These are phyloP conservation scores for Ischnura elegans DNA, from an alignment of 2,888 invertebrate genomes.

Conservation along the genomic window DNA sequence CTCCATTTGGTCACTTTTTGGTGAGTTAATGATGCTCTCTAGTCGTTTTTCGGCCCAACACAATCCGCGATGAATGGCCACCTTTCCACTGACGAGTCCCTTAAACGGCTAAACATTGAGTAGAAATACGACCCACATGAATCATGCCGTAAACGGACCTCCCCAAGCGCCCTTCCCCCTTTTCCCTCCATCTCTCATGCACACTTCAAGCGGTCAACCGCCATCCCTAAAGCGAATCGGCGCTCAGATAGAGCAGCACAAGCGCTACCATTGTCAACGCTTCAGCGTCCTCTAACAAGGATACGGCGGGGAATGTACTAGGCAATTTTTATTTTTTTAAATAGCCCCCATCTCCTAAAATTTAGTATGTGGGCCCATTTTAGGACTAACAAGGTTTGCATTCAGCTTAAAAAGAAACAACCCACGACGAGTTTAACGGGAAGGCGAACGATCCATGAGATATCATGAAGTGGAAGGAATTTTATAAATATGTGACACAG, in stretches of 20 bases:
- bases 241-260: background rate
- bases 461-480: too few species aligned
- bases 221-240: background rate
- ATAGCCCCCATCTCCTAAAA: background rate
- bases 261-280: background rate
- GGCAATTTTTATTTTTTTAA: background rate
- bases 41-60: background rate
- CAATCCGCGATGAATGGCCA: background rate
- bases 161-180: background rate
- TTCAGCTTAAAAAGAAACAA: background rate
- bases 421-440: background rate
- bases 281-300: background rate
- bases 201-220: background rate
- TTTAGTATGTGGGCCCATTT: background rate
- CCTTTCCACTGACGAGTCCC: background rate
- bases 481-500: too few species aligned
- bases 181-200: background rate
- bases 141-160: constrained; percentile 5
- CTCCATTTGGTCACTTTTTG: background rate
- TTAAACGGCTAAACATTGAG: constrained; percentile 26
- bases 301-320: background rate
- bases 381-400: background rate
- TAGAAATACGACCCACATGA: background rate
- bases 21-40: constrained; percentile 1
- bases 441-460: background rate